Conservation (phyloP, 2,888 invertebrate species). For the Penaeus monodon region DNA sequence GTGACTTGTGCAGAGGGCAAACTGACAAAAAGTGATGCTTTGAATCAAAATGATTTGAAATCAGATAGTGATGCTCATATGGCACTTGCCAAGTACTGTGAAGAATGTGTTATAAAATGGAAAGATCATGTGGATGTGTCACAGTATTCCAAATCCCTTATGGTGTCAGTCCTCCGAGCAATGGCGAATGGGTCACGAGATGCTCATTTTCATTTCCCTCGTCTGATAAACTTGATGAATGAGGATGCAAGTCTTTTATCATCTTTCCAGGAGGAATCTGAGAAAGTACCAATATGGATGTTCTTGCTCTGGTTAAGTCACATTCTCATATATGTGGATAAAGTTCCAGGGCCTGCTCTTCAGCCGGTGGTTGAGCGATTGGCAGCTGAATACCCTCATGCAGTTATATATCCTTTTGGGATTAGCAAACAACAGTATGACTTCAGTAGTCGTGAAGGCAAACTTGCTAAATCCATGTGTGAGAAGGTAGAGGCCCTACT, state of each 20-base stretch:
- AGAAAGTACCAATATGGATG: constrained; percentile 62
- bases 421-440: constrained; percentile 53
- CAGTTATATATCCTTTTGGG: constrained; percentile 61
- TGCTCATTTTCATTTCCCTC: constrained; percentile 61
- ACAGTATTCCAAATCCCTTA: constrained; percentile 37
- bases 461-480: constrained; percentile 41
- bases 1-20: constrained; percentile 21
- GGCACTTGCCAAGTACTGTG: constrained; percentile 56
- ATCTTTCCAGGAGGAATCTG: constrained; percentile 30
- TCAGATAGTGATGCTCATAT: constrained; percentile 35
- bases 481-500: constrained; percentile 47
- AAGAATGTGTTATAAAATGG: constrained; percentile 54
- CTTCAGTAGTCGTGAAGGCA: constrained; percentile 48
- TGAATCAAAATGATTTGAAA: not conserved
- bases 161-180: constrained; percentile 47
- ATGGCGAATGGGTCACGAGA: constrained; percentile 58
- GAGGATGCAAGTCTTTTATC: constrained; percentile 38
- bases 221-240: constrained; percentile 62
- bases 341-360: constrained; percentile 52
- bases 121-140: constrained; percentile 27
- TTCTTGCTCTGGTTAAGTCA: constrained; percentile 64
- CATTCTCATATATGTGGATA: constrained; percentile 64
- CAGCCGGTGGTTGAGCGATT: constrained; percentile 56
- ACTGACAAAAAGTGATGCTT: not conserved
- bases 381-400: constrained; percentile 63